Evolutionary conservation across 2,888 invertebrate genomes (phyloP).

Genomic region (Choristoneura rosaceana): DNA sequence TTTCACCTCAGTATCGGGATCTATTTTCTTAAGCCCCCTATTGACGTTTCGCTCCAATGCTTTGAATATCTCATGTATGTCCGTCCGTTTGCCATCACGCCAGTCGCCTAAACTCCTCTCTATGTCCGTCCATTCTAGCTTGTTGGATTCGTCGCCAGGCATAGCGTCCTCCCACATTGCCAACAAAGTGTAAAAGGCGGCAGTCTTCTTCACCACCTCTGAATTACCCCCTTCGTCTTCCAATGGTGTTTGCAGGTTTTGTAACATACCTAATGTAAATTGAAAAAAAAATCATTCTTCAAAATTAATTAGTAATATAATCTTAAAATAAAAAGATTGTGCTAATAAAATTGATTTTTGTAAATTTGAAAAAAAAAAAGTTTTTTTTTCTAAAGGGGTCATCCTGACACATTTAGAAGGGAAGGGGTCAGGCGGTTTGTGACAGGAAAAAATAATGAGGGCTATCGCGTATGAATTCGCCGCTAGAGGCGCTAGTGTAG

Average conservation of each 20-base stretch:
- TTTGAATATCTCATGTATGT: constrained; percentile 47
- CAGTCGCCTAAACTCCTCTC: constrained; percentile 48
- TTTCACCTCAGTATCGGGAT: neutral
- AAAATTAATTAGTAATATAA: no score
- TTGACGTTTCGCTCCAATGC: constrained; percentile 36
- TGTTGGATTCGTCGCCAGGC: constrained; percentile 47
- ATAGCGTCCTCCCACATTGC: constrained; percentile 48
- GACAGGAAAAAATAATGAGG: no score
- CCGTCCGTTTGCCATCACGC: constrained; percentile 44
- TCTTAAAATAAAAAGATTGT: no score
- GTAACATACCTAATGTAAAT: constrained; percentile 35
- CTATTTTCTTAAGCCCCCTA: constrained; percentile 37
- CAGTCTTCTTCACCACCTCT: constrained; percentile 13
- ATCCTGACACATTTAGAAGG: no score
- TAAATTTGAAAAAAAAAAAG: neutral
- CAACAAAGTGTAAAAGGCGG: constrained; percentile 13
- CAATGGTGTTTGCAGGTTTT: constrained; percentile 7
- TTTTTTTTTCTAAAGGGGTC: no score
- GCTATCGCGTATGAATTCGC: no score
- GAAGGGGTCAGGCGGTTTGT: no score
- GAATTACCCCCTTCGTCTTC: constrained; percentile 24
- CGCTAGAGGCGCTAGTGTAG: no score
- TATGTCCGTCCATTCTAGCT: constrained; percentile 50
- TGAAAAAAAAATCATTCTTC: no score
- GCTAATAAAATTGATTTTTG: no score